phyloP scores from a whole-genome alignment of 2,888 invertebrate species.

The Erynnis tages region DNA sequence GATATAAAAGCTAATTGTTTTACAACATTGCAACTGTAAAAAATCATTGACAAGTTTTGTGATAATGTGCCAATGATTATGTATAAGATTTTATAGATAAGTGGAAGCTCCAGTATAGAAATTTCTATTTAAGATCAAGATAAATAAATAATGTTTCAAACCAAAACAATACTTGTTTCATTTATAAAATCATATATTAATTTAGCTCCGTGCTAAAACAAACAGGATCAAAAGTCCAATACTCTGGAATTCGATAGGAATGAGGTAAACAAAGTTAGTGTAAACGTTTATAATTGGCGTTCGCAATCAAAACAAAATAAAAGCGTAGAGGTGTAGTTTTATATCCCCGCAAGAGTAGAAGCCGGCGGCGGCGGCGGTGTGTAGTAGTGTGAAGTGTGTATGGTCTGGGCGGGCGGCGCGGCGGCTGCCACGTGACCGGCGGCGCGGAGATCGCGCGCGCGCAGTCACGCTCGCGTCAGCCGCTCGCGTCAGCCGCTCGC shows the following conservation, averaged over 20 bases:
- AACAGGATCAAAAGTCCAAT: not conserved
- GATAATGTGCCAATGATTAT: constrained; percentile 82
- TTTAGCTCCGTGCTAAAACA: not conserved
- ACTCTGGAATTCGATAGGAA: too few relatives aligned
- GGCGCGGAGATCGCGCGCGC: constrained; percentile 58
- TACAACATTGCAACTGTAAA: too few relatives aligned
- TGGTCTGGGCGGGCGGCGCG: too few relatives aligned
- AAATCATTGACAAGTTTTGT: constrained; percentile 78
- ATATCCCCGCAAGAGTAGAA: constrained; percentile 57
- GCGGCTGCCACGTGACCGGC: constrained; percentile 37
- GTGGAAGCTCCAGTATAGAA: not conserved
- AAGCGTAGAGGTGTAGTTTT: constrained; percentile 62
- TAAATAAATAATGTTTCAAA: constrained; percentile 12
- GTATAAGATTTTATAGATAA: constrained; percentile 48
- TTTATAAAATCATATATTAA: not conserved
- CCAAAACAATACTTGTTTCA: not conserved
- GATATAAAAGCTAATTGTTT: too few relatives aligned
- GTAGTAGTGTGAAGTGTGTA: too few relatives aligned
- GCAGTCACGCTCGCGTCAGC: constrained; percentile 77
- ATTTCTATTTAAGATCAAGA: not conserved
- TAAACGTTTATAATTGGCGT: constrained; percentile 47
- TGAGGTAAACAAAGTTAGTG: constrained; percentile 29
- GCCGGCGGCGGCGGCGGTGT: constrained; percentile 41
- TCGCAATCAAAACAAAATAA: constrained; percentile 62
- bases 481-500: constrained; percentile 84